Conservation (phyloP, 1,140 invertebrate genomes). For the Drosophila ercepeae region DNA sequence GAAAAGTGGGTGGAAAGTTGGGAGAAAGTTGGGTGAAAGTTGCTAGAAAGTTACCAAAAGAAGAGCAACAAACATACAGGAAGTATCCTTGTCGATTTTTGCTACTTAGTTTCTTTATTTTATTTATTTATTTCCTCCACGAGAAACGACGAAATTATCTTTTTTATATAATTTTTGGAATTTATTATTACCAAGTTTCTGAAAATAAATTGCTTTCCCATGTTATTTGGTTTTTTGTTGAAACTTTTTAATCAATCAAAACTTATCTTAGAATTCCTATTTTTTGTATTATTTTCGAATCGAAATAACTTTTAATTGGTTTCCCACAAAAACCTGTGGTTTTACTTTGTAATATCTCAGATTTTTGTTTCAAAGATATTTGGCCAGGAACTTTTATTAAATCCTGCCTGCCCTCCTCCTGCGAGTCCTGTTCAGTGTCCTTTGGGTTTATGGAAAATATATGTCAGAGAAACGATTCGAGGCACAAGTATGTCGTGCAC, state of each 20-base stretch:
- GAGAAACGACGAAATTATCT: too few species aligned
- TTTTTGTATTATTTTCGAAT: conserved; percentile 4
- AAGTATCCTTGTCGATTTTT: neutral
- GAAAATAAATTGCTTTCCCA: too few species aligned
- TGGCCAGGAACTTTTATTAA: conserved; percentile 23
- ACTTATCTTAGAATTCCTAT: too few species aligned
- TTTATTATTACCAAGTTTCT: too few species aligned
- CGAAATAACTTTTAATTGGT: conserved; percentile 31
- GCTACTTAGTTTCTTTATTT: neutral
- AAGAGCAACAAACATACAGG: too few species aligned
- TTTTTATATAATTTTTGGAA: too few species aligned
- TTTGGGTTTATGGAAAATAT: conserved; percentile 12
- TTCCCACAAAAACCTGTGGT: too few species aligned
- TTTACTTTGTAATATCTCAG: neutral
- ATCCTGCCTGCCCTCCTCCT: neutral
- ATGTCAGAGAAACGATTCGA: conserved; percentile 1
- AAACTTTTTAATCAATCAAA: too few species aligned
- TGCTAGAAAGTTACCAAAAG: neutral
- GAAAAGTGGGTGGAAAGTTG: neutral
- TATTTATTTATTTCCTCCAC: too few species aligned
- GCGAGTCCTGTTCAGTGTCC: neutral
- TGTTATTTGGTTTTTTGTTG: too few species aligned
- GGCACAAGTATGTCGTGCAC: conserved; percentile 29
- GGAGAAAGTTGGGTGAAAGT: conserved; percentile 6
- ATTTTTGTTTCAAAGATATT: neutral